phyloP scores from a whole-genome alignment of 2,888 invertebrate genomes.

The Leucophora obtusa region DNA sequence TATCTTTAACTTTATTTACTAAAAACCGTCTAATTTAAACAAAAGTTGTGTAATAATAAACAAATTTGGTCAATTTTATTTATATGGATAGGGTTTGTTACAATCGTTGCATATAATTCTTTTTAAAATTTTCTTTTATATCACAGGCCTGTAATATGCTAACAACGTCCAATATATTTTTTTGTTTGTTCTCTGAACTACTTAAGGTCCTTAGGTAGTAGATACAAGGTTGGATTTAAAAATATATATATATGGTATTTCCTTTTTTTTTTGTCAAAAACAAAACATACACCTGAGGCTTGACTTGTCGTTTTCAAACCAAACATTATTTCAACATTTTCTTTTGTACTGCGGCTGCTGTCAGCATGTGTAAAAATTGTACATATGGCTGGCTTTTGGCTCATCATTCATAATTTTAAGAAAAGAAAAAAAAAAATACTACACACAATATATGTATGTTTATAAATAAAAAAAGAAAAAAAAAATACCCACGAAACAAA shows the following conservation, averaged over 20 bases:
- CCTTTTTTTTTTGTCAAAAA: constrained; percentile 1
- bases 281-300: constrained; percentile 2
- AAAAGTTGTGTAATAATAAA: too few species aligned
- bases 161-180: background rate
- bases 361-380: constrained; percentile 10
- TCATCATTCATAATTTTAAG: constrained; percentile 24
- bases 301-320: constrained; percentile 12
- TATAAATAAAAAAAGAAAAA: too few species aligned
- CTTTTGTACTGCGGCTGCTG: background rate
- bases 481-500: background rate
- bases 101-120: too few species aligned
- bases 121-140: background rate
- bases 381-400: constrained; percentile 10
- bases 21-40: too few species aligned
- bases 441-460: background rate
- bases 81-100: too few species aligned
- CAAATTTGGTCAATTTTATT: too few species aligned
- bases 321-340: background rate
- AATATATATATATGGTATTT: background rate
- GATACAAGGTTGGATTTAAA: background rate
- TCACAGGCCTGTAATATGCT: background rate
- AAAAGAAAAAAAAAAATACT: too few species aligned
- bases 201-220: constrained; percentile 3
- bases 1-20: too few species aligned
- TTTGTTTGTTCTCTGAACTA: background rate